phyloP scores from a whole-genome alignment of 2,888 invertebrate genomes.

The Salpingus planirostris region DNA sequence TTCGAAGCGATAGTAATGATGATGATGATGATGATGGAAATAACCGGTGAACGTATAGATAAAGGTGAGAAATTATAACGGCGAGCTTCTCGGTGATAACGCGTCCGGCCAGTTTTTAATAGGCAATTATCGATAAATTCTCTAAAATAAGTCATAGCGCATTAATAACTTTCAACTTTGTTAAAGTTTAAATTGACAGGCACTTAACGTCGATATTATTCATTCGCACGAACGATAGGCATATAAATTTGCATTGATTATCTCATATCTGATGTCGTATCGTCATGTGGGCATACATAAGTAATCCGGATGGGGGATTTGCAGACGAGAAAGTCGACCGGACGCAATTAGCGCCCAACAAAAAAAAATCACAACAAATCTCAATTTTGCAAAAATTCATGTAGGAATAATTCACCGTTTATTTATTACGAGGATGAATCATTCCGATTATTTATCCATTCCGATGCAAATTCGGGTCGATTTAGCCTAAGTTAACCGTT shows the following conservation, averaged over 20 bases:
- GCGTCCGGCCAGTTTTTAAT: conserved; percentile 21
- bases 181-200: conserved; percentile 25
- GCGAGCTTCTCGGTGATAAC: conserved; percentile 1
- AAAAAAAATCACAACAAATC: too few relatives aligned
- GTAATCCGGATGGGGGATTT: conserved; percentile 6
- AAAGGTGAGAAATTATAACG: conserved; percentile 10
- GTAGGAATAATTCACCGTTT: too few relatives aligned
- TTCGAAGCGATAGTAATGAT: too few relatives aligned
- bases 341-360: conserved; percentile 20
- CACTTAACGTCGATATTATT: conserved; percentile 23
- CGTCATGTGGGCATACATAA: background rate
- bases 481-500: background rate
- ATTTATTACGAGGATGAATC: too few relatives aligned
- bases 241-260: conserved; percentile 24
- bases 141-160: conserved; percentile 25
- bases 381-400: too few relatives aligned
- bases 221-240: conserved; percentile 19
- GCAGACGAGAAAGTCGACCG: conserved; percentile 6
- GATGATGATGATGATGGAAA: background rate
- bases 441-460: too few relatives aligned
- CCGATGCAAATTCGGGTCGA: too few relatives aligned
- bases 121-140: conserved; percentile 25
- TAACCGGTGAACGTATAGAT: conserved; percentile 3
- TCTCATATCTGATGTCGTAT: conserved; percentile 1
- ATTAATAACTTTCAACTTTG: conserved; percentile 25